Evolutionary conservation across 2,888 invertebrate genomes (phyloP), one percentile per base, ranked within the genome.

Genomic region (Omphaloscelis lunosa): DNA sequence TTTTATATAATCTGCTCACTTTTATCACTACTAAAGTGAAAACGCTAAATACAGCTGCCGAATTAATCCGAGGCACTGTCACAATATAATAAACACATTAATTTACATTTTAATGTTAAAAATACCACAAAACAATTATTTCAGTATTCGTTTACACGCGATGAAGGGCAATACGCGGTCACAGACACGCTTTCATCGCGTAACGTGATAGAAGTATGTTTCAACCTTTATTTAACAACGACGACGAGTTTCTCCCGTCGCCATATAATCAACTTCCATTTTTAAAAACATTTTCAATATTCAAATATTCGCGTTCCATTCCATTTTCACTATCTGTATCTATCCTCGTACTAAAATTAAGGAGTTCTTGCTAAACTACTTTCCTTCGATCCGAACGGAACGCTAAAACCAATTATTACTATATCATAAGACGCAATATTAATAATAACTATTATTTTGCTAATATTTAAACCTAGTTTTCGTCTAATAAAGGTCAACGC

Each of bases 401-500:
- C 83, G 79, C 66, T 83, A 56, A 59, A 86, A 68, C 69, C 53
- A 75, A 73, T 75, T 83, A 83, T 82, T 72, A 72, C 83, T 86
- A 73, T 78, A 77, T 87, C 86, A 88, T 83, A 82, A 86, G 87
- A 86, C 86, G 83, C 80, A 66, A 86, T 75, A 80, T 86, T 86
- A 84, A 79, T 86, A 84, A 79, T 70, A 83, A 73, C 77, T 82
- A 86, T 80, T 72, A 73, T 78, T 84, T 86, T 65, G 70, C 83
- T 86, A 85, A 69, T 77, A 82, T 77, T 80, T 79, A 78, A 71
- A 66, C 75, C 87, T 87, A 88, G 72, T 86, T 78, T 80, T 88
- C 80, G 81, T 84, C 86, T 88, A 89, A 88, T 82, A 85, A 72
- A 83, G 59, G n/a, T 83, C 66, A 82, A 93, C 94, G 93, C 93